These are phyloP conservation scores for Hoplostethus mediterraneus DNA, from an alignment of 2,797 vertebrate species.

Conservation along the genomic window DNA sequence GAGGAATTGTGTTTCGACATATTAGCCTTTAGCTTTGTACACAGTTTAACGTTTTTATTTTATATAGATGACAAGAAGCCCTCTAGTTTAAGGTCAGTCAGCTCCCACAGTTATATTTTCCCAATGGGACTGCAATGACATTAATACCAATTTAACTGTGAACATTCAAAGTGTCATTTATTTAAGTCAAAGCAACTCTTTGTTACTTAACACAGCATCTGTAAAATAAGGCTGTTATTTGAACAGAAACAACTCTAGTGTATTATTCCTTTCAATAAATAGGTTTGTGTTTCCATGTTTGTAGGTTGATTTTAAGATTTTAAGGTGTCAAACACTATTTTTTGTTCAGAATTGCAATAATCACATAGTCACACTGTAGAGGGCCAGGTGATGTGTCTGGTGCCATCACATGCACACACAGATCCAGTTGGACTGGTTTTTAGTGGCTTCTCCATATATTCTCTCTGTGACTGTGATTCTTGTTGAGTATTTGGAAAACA, in stretches of 20 bases:
- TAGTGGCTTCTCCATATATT: background rate
- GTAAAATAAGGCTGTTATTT: background rate
- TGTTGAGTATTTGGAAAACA: background rate
- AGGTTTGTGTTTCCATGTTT: background rate
- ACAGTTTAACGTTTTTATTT: background rate
- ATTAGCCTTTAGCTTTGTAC: background rate
- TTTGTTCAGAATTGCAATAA: no score
- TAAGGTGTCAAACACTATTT: no score
- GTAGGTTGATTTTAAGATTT: no score
- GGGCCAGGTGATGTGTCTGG: background rate
- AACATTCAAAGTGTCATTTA: no score
- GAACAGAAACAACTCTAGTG: background rate
- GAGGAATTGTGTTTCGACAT: background rate
- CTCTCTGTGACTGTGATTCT: background rate
- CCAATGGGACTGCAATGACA: no score
- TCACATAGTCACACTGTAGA: background rate
- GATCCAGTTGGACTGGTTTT: slow-evolving; percentile 3
- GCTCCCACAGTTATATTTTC: no score
- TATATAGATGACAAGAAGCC: background rate
- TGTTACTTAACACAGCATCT: background rate
- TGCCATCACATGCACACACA: background rate
- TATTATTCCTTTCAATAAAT: background rate
- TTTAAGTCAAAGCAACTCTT: no score
- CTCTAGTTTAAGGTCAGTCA: background rate
- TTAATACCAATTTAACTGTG: no score